Conservation (phyloP, 2,113 vertebrate species). For the Oncorhynchus mykiss region DNA sequence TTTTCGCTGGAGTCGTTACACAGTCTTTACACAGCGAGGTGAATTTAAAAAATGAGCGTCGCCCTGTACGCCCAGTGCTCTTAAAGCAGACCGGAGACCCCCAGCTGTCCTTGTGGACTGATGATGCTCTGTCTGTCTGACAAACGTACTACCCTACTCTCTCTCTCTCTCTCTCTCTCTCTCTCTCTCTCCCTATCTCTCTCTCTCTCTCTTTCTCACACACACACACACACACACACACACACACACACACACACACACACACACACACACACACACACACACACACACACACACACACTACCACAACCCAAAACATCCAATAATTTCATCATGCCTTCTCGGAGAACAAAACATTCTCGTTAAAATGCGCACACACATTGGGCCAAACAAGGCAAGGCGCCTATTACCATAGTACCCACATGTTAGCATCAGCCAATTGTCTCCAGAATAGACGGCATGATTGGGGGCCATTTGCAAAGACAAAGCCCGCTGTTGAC, state of each 20-base stretch:
- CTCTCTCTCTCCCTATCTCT: too few relatives aligned
- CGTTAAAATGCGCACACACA: slow-evolving; percentile 82
- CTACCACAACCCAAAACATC: slow-evolving; percentile 39
- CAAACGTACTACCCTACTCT: slow-evolving; percentile 66
- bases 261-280: too few relatives aligned
- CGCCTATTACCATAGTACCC: slow-evolving; percentile 87
- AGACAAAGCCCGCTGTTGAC: slow-evolving; percentile 94
- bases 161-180: slow-evolving; percentile 24
- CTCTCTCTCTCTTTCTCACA: too few relatives aligned
- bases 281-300: slow-evolving; percentile 42
- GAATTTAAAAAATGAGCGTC: slow-evolving; percentile 66
- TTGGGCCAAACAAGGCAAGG: slow-evolving; percentile 73
- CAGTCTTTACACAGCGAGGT: slow-evolving; percentile 56
- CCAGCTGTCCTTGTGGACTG: slow-evolving; percentile 75
- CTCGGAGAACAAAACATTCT: slow-evolving; percentile 71
- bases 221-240: too few relatives aligned
- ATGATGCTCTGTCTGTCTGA: slow-evolving; percentile 75
- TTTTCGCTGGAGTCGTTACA: slow-evolving; percentile 22
- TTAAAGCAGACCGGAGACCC: slow-evolving; percentile 75
- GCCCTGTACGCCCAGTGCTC: slow-evolving; percentile 63
- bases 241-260: too few relatives aligned
- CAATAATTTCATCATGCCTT: slow-evolving; percentile 74
- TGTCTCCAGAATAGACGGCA: slow-evolving; percentile 87
- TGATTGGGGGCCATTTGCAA: slow-evolving; percentile 94
- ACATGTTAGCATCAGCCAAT: slow-evolving; percentile 81